phyloP scores from a whole-genome alignment of 92 coral and sea anemone species.

The Epizoanthus stellaris region DNA sequence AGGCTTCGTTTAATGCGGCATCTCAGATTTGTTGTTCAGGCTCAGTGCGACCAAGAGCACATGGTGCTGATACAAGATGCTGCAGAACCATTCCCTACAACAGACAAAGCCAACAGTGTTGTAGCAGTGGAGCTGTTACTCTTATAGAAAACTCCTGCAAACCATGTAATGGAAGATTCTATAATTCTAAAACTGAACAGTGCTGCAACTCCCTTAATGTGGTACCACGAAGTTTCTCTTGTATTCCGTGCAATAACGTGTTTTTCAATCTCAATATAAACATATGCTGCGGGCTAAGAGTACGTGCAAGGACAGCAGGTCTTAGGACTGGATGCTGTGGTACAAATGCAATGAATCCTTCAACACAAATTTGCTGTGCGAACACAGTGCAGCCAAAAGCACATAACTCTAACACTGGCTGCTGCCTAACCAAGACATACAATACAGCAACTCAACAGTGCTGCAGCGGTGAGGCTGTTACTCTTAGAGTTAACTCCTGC shows the following conservation, averaged over 20 bases:
- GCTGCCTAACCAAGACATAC: background rate
- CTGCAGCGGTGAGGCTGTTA: background rate
- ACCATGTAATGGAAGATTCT: conserved; percentile 9
- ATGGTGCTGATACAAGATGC: conserved; percentile 7
- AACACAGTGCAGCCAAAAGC: background rate
- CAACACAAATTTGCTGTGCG: conserved; percentile 23
- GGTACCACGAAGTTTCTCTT: background rate
- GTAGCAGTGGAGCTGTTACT: background rate
- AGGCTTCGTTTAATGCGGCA: conserved; percentile 2
- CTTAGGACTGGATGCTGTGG: conserved; percentile 8
- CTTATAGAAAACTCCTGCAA: background rate
- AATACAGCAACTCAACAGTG: background rate
- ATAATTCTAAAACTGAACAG: background rate
- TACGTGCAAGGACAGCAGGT: background rate
- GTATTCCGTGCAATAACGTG: background rate
- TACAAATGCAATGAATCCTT: background rate
- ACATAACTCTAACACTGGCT: background rate
- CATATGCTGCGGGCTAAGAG: conserved; percentile 24
- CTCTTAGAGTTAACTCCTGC: background rate
- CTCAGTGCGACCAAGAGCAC: background rate
- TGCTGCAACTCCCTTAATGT: conserved; percentile 8
- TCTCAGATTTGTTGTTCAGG: conserved; percentile 35
- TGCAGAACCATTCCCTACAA: conserved; percentile 2
- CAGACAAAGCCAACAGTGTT: conserved; percentile 1
- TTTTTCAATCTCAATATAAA: conserved; percentile 1